Percentiles rank a stretch among this genome's conserved stretches.
These are phyloP conservation scores for Alsophila aescularia DNA, from an alignment of 2,888 invertebrate species.

Conservation along the genomic window DNA sequence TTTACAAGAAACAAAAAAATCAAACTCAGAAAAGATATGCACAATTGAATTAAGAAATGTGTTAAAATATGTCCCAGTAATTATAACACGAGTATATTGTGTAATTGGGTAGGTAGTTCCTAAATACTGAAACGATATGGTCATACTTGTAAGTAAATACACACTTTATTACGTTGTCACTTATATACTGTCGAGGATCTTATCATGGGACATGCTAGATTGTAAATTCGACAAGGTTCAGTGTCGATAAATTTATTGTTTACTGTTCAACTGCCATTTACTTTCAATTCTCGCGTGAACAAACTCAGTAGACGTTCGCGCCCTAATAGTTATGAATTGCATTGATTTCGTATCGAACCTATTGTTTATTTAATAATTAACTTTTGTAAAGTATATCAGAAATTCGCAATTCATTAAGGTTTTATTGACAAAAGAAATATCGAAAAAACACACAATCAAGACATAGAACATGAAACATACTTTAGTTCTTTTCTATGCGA, in stretches of 20 bases:
- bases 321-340: constrained; percentile 57
- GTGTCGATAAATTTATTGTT: constrained; percentile 18
- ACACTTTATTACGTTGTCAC: too few relatives aligned
- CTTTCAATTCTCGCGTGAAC: constrained; percentile 82
- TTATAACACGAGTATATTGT: too few relatives aligned
- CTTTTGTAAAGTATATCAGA: neutral
- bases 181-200: neutral
- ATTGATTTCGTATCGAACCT: constrained; percentile 44
- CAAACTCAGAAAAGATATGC: neutral
- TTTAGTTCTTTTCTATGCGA: neutral
- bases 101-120: too few relatives aligned
- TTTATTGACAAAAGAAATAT: neutral
- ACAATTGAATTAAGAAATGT: neutral
- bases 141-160: too few relatives aligned
- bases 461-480: neutral
- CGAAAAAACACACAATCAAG: too few relatives aligned
- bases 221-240: constrained; percentile 12
- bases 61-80: too few relatives aligned
- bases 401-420: neutral
- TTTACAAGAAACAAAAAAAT: neutral
- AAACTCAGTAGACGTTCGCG: constrained; percentile 59
- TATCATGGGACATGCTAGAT: neutral
- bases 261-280: constrained; percentile 56
- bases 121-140: too few relatives aligned
- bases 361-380: constrained; percentile 37